These are phyloP conservation scores for Trypoxylus dichotomus DNA, from an alignment of 1,140 invertebrate species.

Conservation along the genomic window DNA sequence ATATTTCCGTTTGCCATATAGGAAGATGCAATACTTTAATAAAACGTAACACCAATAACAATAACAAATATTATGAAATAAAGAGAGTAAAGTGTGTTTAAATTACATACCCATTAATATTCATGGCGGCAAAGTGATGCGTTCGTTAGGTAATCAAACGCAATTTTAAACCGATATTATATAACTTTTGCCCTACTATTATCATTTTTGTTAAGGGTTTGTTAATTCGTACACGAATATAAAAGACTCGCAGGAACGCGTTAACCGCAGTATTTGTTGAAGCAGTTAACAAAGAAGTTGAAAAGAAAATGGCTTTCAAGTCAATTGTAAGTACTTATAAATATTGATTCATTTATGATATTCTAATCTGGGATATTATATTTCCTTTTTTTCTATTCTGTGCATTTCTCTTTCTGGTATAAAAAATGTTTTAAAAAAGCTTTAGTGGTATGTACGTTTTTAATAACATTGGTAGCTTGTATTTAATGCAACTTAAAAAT, in stretches of 20 bases:
- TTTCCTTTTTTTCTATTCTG: too few species aligned
- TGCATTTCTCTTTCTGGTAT: too few species aligned
- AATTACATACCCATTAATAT: background rate
- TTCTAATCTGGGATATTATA: background rate
- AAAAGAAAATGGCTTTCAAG: background rate
- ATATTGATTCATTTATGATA: background rate
- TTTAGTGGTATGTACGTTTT: too few species aligned
- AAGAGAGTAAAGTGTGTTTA: background rate
- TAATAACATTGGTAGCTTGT: too few species aligned
- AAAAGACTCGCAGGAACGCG: background rate
- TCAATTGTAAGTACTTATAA: background rate
- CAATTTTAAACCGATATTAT: background rate
- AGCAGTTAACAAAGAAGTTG: background rate
- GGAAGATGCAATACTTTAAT: too few species aligned
- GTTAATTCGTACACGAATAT: background rate
- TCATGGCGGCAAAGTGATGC: background rate
- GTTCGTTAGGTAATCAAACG: background rate
- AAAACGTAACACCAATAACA: background rate
- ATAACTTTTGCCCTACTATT: background rate
- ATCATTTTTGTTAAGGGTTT: background rate
- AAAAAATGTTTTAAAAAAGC: too few species aligned
- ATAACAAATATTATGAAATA: background rate
- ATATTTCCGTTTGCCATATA: too few species aligned
- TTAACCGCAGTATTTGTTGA: background rate
- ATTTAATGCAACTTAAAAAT: too few species aligned